Percentiles rank a stretch among this genome's conserved stretches.
Conservation (phyloP, 2,888 invertebrate genomes). For the Caenorhabditis doughertyi region DNA sequence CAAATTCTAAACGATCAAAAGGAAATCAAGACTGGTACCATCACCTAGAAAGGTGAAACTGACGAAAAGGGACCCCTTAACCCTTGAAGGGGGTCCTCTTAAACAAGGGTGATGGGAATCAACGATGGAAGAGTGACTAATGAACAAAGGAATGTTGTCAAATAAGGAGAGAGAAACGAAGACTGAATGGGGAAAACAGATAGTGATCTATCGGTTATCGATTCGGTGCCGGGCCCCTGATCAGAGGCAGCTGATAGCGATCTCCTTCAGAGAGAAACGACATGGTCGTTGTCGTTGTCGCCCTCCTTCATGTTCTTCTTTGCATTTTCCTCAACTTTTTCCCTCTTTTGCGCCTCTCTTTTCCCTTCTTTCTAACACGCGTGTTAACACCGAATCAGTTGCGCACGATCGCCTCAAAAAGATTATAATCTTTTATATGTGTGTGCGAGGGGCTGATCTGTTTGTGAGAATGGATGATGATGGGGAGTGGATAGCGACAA, state of each 20-base stretch:
- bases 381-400: conserved; percentile 66
- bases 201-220: conserved; percentile 23
- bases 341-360: neutral
- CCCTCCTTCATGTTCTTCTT: conserved; percentile 21
- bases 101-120: neutral
- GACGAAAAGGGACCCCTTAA: no score
- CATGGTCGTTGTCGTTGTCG: conserved; percentile 41
- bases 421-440: conserved; percentile 30
- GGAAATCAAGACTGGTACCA: no score
- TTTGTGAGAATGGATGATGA: neutral
- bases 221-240: conserved; percentile 59
- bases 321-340: conserved; percentile 29
- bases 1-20: no score
- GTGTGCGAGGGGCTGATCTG: no score
- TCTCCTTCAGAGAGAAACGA: conserved; percentile 26
- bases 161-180: conserved; percentile 12
- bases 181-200: conserved; percentile 2
- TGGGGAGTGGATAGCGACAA: neutral
- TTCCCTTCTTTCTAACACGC: conserved; percentile 56
- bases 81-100: no score
- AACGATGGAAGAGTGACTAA: conserved; percentile 2
- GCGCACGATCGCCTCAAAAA: conserved; percentile 56
- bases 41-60: no score
- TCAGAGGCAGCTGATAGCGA: conserved; percentile 58
- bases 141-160: conserved; percentile 41